phyloP scores from a whole-genome alignment of 1,140 invertebrate species.

The Drosophila parvula region DNA sequence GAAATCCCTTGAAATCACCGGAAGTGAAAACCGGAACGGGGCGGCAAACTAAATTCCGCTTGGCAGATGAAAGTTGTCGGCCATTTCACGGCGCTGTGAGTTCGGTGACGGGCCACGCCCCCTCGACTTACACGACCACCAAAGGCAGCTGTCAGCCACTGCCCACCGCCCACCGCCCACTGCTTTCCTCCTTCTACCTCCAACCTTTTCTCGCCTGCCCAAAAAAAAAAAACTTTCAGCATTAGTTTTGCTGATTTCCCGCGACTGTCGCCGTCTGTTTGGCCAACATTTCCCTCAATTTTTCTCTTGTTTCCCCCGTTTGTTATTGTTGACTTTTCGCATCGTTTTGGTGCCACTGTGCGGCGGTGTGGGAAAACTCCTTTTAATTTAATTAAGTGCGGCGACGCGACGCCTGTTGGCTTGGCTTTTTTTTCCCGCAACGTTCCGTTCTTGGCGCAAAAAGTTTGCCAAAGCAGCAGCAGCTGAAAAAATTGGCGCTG shows the following conservation, averaged over 20 bases:
- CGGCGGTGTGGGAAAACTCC: conserved; percentile 25
- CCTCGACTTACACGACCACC: conserved; percentile 53
- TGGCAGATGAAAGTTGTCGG: conserved; percentile 62
- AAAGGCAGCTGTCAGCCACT: conserved; percentile 42
- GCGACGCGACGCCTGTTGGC: conserved; percentile 70
- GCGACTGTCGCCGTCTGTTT: conserved; percentile 48
- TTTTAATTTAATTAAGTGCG: conserved; percentile 82
- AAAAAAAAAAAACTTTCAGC: conserved; percentile 53
- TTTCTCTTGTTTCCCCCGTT: conserved; percentile 36
- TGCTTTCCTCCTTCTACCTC: neutral
- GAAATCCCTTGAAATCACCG: conserved; percentile 1
- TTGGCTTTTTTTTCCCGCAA: conserved; percentile 40
- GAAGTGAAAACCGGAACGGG: conserved; percentile 28
- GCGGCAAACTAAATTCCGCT: conserved; percentile 41
- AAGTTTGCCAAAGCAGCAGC: conserved; percentile 32
- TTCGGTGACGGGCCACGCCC: conserved; percentile 38
- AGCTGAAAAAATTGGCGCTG: conserved; percentile 36
- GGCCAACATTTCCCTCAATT: conserved; percentile 32
- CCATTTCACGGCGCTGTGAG: conserved; percentile 73
- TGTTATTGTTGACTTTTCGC: conserved; percentile 62
- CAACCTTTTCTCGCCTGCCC: neutral
- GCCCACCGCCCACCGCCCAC: conserved; percentile 3
- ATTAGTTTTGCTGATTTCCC: conserved; percentile 77
- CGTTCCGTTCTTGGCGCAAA: conserved; percentile 18
- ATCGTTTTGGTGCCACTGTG: conserved; percentile 51